Percentiles rank a stretch among this genome's conserved stretches.
Conservation (phyloP, 2,888 invertebrate genomes). For the Fragum fragum region DNA sequence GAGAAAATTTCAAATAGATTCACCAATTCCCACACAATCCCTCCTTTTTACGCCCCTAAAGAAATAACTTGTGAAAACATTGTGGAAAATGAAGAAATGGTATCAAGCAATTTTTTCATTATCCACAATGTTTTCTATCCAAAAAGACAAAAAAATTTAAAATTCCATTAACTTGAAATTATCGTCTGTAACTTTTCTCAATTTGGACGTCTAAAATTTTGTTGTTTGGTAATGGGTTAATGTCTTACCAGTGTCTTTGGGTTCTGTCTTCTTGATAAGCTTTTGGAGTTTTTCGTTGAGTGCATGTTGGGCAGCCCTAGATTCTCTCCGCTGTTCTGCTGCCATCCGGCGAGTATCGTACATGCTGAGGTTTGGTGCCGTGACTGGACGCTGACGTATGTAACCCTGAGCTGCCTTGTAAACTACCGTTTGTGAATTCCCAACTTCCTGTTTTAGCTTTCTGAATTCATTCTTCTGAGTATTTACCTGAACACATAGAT, state of each 20-base stretch:
- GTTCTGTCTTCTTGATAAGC: constrained; percentile 37
- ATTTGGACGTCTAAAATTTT: no score
- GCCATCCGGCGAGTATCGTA: constrained; percentile 64
- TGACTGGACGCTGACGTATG: constrained; percentile 79
- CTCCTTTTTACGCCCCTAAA: no score
- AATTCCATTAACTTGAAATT: no score
- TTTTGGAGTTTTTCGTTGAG: constrained; percentile 57
- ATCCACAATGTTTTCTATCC: no score
- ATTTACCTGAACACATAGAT: constrained; percentile 73
- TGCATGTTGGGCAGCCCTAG: constrained; percentile 55
- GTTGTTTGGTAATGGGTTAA: no score
- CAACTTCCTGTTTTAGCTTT: constrained; percentile 75
- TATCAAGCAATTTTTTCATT: no score
- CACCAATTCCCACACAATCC: no score
- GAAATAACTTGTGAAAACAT: no score
- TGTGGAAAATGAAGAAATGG: no score
- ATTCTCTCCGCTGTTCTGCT: constrained; percentile 53
- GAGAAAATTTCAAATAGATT: neutral
- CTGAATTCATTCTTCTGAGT: constrained; percentile 77
- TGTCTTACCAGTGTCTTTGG: constrained; percentile 38
- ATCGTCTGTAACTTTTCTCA: no score
- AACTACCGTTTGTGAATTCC: constrained; percentile 76
- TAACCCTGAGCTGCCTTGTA: constrained; percentile 79
- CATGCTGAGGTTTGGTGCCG: constrained; percentile 78
- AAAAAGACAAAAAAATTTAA: no score